phyloP scores from a whole-genome alignment of 2,113 vertebrate genomes.

The Leucopsar rothschildi region DNA sequence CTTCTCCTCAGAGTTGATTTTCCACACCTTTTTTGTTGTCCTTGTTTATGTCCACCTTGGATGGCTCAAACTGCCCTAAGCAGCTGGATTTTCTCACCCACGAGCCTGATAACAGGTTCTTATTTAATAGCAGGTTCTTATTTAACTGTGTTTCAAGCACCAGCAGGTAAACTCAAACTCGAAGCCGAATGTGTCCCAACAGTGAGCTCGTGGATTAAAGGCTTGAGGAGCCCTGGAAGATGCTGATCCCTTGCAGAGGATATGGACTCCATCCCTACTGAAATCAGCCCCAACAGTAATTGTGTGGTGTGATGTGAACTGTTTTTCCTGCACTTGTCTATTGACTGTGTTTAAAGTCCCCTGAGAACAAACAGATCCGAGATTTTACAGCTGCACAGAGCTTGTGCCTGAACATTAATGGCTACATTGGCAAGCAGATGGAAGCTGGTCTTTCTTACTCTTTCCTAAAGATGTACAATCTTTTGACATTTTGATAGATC shows the following conservation, averaged over 20 bases:
- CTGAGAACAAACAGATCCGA: slow-evolving; percentile 21
- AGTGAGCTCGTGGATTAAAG: not conserved
- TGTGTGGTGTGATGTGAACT: not conserved
- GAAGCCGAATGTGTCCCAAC: not conserved
- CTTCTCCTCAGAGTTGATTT: not conserved
- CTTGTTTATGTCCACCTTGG: not conserved
- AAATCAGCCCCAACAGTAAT: not conserved
- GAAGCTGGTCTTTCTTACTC: not conserved
- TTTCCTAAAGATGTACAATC: slow-evolving; percentile 32
- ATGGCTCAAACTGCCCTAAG: not conserved
- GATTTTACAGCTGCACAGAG: slow-evolving; percentile 25
- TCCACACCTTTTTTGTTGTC: not conserved
- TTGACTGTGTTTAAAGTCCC: not conserved
- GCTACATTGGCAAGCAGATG: slow-evolving; percentile 46
- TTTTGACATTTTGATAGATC: slow-evolving; percentile 4
- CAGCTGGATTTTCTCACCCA: not conserved
- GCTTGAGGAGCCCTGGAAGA: not conserved
- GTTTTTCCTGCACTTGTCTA: not conserved
- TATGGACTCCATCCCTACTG: not conserved
- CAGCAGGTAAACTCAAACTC: not conserved
- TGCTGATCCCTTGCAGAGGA: not conserved
- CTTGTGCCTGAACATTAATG: slow-evolving; percentile 47
- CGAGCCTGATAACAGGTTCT: not conserved
- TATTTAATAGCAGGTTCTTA: not conserved
- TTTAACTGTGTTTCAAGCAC: not conserved